Evolutionary conservation across 2,113 vertebrate species (phyloP).

Genomic region (Hassar affinis): DNA sequence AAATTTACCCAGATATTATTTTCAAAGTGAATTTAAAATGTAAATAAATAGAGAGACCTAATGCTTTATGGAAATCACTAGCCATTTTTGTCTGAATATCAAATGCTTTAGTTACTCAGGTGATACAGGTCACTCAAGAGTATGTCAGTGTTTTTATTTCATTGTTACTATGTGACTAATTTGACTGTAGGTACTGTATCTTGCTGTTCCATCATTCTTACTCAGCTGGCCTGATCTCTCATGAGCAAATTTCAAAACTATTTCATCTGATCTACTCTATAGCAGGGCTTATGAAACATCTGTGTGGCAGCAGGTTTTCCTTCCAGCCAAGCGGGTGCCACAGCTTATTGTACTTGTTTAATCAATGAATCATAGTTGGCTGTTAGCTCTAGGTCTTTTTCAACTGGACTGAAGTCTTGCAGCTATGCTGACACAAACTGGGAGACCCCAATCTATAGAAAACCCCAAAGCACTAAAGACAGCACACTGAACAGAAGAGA

Average conservation of each 20-base stretch:
- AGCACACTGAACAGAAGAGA: neutral
- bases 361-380: neutral
- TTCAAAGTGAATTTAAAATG: neutral
- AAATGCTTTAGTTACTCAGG: neutral
- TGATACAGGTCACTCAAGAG: too few species aligned
- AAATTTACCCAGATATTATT: neutral
- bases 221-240: neutral
- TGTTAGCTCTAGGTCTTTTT: neutral
- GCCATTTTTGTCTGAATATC: neutral
- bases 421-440: neutral
- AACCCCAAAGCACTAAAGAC: neutral
- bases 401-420: neutral
- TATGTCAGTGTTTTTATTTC: neutral
- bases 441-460: neutral
- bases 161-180: neutral
- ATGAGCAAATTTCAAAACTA: neutral
- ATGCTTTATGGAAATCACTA: neutral
- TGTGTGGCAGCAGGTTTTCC: neutral
- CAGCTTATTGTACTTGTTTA: neutral
- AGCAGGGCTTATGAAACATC: neutral
- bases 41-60: neutral
- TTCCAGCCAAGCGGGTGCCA: neutral
- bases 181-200: neutral
- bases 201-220: conserved; percentile 10
- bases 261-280: neutral